Evolutionary conservation across 1,140 invertebrate species (phyloP), one percentile per base, ranked within the genome.

Genomic region (Pemphigus obesinymphae): DNA sequence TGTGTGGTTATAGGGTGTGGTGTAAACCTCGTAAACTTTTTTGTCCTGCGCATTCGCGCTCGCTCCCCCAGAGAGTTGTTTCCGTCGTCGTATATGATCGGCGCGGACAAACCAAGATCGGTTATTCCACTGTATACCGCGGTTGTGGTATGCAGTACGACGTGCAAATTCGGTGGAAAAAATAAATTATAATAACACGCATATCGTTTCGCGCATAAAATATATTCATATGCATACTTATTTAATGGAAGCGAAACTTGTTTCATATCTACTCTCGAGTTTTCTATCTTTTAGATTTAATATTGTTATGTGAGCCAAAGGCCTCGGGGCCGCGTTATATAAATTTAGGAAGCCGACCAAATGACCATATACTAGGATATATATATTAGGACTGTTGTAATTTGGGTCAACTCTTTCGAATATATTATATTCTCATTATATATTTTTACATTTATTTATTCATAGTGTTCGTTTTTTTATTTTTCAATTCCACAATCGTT

Each of bases 331-430:
- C n/a, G 48, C 26, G 10, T 53, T 31, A 76, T 76, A 78, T 78
- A 34, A 78, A 78, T 78, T 58, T 20, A 53, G 8, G 75, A 78
- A 78, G 75, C 75, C 75, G 13, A 55, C 75, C 26, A 78, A 78
- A 55, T 37, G 53, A 53, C 31, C 5, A 10, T 15, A n/a, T n/a
- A n/a, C n/a, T n/a, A n/a, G n/a, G n/a, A n/a, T n/a, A n/a, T n/a
- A n/a, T 55, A 15, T 34, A 26, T 20, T n/a, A 31, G 15, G 1
- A n/a, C 6, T 6, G 6, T 26, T 8, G 34, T 78, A 78, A 43
- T 78, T 78, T 34, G 53, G 75, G 75, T 58, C 23, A 53, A 34
- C 53, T 78, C 17, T 78, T 75, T n/a, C 8, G 29, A 55, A 37
- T 37, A 66, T 40, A 2, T 70, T 43, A 66, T 34, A 34, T 34